phyloP scores from a whole-genome alignment of 2,888 invertebrate species.

The Malthinus flaveolus region DNA sequence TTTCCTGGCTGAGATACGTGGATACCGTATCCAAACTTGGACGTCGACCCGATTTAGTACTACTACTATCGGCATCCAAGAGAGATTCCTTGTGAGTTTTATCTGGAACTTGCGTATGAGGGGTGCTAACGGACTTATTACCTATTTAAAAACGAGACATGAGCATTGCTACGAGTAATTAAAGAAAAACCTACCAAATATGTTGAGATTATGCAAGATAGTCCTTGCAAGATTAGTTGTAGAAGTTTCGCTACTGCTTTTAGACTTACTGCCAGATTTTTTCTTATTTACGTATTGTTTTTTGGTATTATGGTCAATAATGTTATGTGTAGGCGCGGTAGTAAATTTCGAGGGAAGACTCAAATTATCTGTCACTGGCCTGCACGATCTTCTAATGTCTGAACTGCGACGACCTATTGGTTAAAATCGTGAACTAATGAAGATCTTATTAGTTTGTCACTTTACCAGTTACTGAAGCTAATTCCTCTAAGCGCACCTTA shows the following conservation, averaged over 20 bases:
- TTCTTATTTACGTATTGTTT: slow-evolving; percentile 53
- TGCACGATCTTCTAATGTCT: slow-evolving; percentile 44
- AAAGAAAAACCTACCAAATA: slow-evolving; percentile 63
- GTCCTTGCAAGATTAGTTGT: slow-evolving; percentile 73
- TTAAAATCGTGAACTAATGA: not conserved
- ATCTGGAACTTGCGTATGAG: slow-evolving; percentile 40
- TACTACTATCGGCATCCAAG: slow-evolving; percentile 70
- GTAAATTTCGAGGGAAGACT: slow-evolving; percentile 11
- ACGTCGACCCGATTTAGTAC: slow-evolving; percentile 75
- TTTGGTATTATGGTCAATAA: slow-evolving; percentile 39
- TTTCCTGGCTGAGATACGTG: slow-evolving; percentile 85
- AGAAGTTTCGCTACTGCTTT: slow-evolving; percentile 54
- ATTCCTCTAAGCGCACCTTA: slow-evolving; percentile 63
- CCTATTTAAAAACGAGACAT: slow-evolving; percentile 42
- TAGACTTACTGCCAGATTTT: slow-evolving; percentile 52
- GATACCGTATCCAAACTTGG: slow-evolving; percentile 88
- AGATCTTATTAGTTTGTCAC: not conserved
- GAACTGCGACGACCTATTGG: slow-evolving; percentile 44
- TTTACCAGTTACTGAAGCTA: slow-evolving; percentile 49
- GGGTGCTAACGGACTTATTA: slow-evolving; percentile 49
- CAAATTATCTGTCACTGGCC: slow-evolving; percentile 30
- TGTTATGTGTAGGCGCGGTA: not conserved
- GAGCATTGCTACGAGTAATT: not conserved
- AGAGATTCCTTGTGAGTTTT: slow-evolving; percentile 48
- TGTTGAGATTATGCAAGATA: slow-evolving; percentile 79